Evolutionary conservation across 1,140 invertebrate genomes (phyloP).

Genomic region (Phymastichus coffea): DNA sequence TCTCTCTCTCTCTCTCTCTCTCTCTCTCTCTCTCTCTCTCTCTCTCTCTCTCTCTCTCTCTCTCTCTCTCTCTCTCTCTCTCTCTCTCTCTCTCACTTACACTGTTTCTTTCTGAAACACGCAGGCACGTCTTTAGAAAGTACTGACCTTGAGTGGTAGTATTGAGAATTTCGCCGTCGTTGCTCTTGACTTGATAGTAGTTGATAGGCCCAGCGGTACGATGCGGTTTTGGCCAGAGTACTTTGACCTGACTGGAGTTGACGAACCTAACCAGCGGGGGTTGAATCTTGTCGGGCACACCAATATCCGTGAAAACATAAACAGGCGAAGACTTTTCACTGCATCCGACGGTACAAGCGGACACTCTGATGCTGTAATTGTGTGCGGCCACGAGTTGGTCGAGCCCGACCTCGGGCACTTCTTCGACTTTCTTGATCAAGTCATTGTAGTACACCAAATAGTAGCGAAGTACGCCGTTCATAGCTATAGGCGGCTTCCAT

Average conservation of each 20-base stretch:
- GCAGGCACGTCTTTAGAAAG: not conserved
- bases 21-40: not conserved
- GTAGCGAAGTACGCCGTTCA: constrained; percentile 73
- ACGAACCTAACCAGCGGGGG: constrained; percentile 54
- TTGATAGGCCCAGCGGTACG: constrained; percentile 64
- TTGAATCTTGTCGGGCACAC: constrained; percentile 58
- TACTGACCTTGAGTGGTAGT: constrained; percentile 40
- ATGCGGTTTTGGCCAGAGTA: constrained; percentile 62
- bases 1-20: not conserved
- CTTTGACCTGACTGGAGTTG: constrained; percentile 54
- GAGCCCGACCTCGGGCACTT: constrained; percentile 30
- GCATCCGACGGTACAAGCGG: constrained; percentile 71
- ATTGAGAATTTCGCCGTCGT: constrained; percentile 41
- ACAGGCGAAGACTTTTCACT: constrained; percentile 56
- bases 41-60: not conserved
- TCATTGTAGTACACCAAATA: constrained; percentile 65
- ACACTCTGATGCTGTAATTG: constrained; percentile 67
- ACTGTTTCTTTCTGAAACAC: too few species aligned
- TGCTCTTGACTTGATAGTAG: constrained; percentile 57
- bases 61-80: too few species aligned
- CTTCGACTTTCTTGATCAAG: constrained; percentile 36
- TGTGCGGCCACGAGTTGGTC: constrained; percentile 45
- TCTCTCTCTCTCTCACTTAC: too few species aligned
- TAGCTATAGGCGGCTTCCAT: constrained; percentile 68
- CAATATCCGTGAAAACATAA: constrained; percentile 61